Conservation (phyloP, 1,140 invertebrate genomes). For the Maconellicoccus hirsutus region DNA sequence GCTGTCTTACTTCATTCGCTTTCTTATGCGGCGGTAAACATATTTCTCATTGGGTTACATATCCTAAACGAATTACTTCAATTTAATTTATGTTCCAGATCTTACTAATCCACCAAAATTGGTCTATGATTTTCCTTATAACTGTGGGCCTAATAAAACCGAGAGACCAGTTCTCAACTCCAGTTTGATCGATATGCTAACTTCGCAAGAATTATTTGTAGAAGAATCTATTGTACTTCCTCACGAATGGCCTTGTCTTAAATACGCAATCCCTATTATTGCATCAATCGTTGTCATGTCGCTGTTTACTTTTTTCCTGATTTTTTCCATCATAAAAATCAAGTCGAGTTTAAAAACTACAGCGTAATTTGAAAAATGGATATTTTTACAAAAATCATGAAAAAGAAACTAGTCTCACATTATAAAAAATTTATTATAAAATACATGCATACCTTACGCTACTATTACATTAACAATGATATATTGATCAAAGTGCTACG, state of each 20-base stretch:
- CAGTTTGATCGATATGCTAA: neutral
- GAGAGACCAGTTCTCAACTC: no score
- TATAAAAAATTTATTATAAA: constrained; percentile 21
- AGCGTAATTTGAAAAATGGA: no score
- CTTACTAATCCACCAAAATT: no score
- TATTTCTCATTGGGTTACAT: no score
- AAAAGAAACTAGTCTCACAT: neutral
- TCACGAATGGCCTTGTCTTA: neutral
- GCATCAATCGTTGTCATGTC: neutral
- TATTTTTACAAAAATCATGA: no score
- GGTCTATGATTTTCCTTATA: neutral
- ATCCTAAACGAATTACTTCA: no score
- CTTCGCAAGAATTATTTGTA: neutral
- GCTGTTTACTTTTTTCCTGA: no score
- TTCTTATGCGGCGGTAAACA: neutral
- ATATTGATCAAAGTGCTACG: constrained; percentile 17
- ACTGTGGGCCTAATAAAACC: no score
- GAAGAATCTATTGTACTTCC: neutral
- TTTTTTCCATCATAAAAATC: no score
- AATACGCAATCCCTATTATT: neutral
- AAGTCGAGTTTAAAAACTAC: no score
- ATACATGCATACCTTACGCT: neutral
- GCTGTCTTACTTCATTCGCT: neutral
- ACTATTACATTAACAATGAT: neutral
- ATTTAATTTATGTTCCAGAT: no score